Evolutionary conservation across 2,797 vertebrate species (phyloP).

Genomic region (Sebastes oblongus): DNA sequence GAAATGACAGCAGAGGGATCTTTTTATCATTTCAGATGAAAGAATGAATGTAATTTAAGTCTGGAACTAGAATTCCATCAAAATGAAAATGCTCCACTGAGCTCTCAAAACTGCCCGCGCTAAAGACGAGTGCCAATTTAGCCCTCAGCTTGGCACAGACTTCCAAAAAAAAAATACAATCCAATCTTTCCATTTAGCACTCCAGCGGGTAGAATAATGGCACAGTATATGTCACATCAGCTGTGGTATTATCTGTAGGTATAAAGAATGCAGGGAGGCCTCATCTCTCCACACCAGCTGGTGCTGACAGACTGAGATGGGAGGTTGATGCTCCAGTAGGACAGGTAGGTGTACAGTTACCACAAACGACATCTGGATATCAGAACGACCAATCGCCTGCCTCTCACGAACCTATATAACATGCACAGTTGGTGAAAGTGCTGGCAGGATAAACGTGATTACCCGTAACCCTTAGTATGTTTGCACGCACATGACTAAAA

Average conservation of each 20-base stretch:
- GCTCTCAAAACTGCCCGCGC: conserved; percentile 21
- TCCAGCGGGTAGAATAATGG: conserved; percentile 33
- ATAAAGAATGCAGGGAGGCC: conserved; percentile 7
- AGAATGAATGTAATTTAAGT: conserved; percentile 16
- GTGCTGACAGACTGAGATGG: conserved; percentile 21
- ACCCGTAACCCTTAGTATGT: neutral
- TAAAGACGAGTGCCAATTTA: conserved; percentile 48
- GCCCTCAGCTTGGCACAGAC: conserved; percentile 39
- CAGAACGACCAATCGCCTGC: conserved; percentile 27
- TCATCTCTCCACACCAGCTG: conserved; percentile 6
- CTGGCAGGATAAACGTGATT: neutral
- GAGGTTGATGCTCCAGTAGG: conserved; percentile 5
- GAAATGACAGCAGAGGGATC: conserved; percentile 17
- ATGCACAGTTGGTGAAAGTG: neutral
- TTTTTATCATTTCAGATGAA: conserved; percentile 36
- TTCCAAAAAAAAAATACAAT: conserved; percentile 35
- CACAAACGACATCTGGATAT: conserved; percentile 30
- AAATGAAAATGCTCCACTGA: conserved; percentile 35
- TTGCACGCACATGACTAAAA: neutral
- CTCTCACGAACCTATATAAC: neutral
- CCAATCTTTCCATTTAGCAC: conserved; percentile 37
- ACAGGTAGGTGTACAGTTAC: conserved; percentile 37
- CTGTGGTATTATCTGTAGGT: conserved; percentile 30
- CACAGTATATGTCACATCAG: conserved; percentile 30
- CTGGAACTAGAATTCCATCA: conserved; percentile 25